Conservation (phyloP, 2,888 invertebrate genomes). For the Drosophila nigritarsus region DNA sequence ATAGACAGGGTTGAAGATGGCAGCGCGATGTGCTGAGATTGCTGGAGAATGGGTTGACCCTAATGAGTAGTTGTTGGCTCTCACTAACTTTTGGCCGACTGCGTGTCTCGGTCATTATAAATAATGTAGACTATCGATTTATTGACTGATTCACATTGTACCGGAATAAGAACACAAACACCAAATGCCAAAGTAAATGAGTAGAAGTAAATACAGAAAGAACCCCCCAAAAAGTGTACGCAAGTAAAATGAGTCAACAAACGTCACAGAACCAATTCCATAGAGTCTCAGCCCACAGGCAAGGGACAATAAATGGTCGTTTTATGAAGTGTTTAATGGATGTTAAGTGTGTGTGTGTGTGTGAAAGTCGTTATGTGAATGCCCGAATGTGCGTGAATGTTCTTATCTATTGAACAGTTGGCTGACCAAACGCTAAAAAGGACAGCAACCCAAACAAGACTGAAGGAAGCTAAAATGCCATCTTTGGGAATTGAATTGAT, state of each 20-base stretch:
- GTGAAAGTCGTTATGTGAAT: conserved; percentile 12
- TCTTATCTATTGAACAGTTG: conserved; percentile 69
- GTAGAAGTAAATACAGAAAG: conserved; percentile 14
- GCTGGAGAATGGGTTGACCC: conserved; percentile 1
- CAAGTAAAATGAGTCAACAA: conserved; percentile 69
- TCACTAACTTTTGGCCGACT: conserved; percentile 40
- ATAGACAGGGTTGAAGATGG: conserved; percentile 19
- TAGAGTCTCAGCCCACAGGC: neutral
- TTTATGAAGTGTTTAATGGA: conserved; percentile 80
- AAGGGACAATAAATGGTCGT: conserved; percentile 67
- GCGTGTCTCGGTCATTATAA: conserved; percentile 62
- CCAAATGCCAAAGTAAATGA: conserved; percentile 49
- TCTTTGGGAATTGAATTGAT: conserved; percentile 53
- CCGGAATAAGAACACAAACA: conserved; percentile 47
- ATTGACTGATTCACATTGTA: conserved; percentile 67
- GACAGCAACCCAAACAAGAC: conserved; percentile 12
- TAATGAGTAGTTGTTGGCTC: conserved; percentile 26
- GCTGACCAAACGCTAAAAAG: conserved; percentile 50
- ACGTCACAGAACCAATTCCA: conserved; percentile 47
- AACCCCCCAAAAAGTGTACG: conserved; percentile 52
- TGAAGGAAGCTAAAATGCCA: conserved; percentile 2
- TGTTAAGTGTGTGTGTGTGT: conserved; percentile 62
- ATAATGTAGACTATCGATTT: conserved; percentile 76
- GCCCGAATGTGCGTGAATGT: conserved; percentile 36
- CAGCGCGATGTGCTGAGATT: conserved; percentile 48